These are phyloP conservation scores for Eidolon helvum DNA, from an alignment of 2,113 vertebrate species.

Conservation along the genomic window DNA sequence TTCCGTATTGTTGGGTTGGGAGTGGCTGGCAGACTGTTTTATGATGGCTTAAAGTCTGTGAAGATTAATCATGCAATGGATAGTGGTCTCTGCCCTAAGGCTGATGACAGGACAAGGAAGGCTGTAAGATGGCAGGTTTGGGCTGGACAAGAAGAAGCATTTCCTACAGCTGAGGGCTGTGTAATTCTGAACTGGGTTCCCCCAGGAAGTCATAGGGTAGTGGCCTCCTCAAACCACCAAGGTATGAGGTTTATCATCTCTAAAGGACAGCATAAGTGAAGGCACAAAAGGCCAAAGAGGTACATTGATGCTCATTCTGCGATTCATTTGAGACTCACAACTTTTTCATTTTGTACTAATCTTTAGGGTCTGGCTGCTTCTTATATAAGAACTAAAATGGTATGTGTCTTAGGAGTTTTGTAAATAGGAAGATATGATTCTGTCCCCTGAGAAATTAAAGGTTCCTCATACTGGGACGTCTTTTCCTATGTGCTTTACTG, in stretches of 20 bases:
- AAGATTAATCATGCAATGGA: not conserved
- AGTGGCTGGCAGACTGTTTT: not conserved
- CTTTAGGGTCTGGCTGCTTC: not conserved
- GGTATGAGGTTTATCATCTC: not conserved
- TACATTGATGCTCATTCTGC: not conserved
- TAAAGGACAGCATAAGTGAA: not conserved
- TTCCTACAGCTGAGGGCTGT: not conserved
- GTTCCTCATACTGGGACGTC: not conserved
- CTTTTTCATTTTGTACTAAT: not conserved
- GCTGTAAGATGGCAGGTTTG: not conserved
- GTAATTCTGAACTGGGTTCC: not conserved
- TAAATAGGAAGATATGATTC: not conserved
- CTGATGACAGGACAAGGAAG: not conserved
- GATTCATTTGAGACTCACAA: not conserved
- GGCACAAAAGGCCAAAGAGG: not conserved
- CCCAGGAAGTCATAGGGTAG: not conserved
- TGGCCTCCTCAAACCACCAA: not conserved
- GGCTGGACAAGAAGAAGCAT: not conserved
- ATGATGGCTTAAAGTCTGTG: not conserved
- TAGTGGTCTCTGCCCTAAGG: not conserved
- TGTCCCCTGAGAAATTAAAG: not conserved
- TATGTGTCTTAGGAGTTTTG: not conserved
- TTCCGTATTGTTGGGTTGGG: not conserved
- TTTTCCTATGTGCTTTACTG: accelerated
- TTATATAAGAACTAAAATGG: not conserved